Evolutionary conservation across 2,113 vertebrate genomes (phyloP), one percentile per base, ranked within the genome.

Genomic region (Melanerpes aurifrons): DNA sequence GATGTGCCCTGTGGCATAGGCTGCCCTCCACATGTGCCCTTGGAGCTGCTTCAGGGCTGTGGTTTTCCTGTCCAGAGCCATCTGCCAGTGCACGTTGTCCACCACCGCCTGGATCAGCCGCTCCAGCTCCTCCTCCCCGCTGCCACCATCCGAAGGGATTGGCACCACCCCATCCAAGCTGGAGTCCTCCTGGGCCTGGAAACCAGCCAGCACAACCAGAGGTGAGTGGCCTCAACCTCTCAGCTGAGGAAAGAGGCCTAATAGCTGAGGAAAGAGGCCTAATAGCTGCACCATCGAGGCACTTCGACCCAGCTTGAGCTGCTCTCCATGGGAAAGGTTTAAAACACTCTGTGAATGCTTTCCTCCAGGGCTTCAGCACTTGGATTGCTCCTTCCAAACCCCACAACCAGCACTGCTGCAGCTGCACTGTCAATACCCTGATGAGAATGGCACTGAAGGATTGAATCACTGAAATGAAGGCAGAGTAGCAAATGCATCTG

Each of bases 1-100:
- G 97, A 99, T 96, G 71, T 93, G 98, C 82, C 99, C 99, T 0
- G 98, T 98, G 32, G 97, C 43, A 16, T 99, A 99, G 1, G 99
- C 99, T 4, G 98, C 91, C 92, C 98, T 98, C 99, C 99, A 99
- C 98, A 99, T 99, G 97, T 99, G 99, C 28, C 99, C 99, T 91
- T 99, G 99, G 43, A 99, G 97, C 96, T 99, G 99, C 69, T 99
- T 99, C 89, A 99, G 98, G 0, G 99, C 99, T 0, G 98, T 99
- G n/a, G 98, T 99, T 97, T 99, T 99, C 90, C 99, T 98, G 97
- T 99, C 99, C 31, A 98, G 96, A 3, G 98, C 98, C 99, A 99
- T 99, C 97, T 99, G 99, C 99, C 99, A 99, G 78, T 97, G 96
- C 61, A 99, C 99, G 0, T 98, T 98, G 79, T 99, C 98, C 21